Percentiles rank a stretch among this genome's conserved stretches.
Evolutionary conservation across 1,140 invertebrate genomes (phyloP).

Genomic region (Hylyphantes graminicola): DNA sequence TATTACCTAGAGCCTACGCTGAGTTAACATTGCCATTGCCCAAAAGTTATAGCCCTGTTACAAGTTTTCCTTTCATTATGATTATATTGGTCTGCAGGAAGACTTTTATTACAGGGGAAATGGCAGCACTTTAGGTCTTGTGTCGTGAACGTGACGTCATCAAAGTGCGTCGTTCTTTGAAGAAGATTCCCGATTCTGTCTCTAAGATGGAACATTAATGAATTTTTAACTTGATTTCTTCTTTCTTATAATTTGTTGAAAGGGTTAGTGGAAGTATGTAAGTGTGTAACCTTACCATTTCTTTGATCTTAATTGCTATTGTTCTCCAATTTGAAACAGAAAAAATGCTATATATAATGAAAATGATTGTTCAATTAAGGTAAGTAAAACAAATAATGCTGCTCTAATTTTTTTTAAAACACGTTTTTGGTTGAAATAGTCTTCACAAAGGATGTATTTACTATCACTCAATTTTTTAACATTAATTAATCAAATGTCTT

Average conservation of each 20-base stretch:
- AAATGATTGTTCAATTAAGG: too few species aligned
- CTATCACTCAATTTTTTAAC: too few species aligned
- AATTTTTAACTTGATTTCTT: constrained; percentile 19
- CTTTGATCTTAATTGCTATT: too few species aligned
- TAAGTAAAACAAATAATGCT: too few species aligned
- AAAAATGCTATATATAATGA: too few species aligned
- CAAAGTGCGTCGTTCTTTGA: constrained; percentile 8
- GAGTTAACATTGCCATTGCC: constrained; percentile 11
- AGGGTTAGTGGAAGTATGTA: too few species aligned
- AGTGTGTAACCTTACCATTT: too few species aligned
- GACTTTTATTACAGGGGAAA: constrained; percentile 45
- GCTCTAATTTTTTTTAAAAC: too few species aligned
- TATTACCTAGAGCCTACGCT: not conserved
- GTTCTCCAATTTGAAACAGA: too few species aligned
- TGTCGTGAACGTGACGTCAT: constrained; percentile 27
- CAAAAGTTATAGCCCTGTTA: constrained; percentile 29
- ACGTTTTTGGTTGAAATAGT: too few species aligned
- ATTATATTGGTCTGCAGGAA: constrained; percentile 6
- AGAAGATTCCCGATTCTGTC: constrained; percentile 10
- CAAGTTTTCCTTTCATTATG: constrained; percentile 28
- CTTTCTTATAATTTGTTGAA: not conserved
- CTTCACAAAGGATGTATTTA: too few species aligned
- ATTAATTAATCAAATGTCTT: too few species aligned
- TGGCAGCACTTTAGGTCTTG: constrained; percentile 5
- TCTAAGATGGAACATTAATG: constrained; percentile 1